Conservation (phyloP, 2,113 vertebrate genomes). For the Sporophila hypoxantha region DNA sequence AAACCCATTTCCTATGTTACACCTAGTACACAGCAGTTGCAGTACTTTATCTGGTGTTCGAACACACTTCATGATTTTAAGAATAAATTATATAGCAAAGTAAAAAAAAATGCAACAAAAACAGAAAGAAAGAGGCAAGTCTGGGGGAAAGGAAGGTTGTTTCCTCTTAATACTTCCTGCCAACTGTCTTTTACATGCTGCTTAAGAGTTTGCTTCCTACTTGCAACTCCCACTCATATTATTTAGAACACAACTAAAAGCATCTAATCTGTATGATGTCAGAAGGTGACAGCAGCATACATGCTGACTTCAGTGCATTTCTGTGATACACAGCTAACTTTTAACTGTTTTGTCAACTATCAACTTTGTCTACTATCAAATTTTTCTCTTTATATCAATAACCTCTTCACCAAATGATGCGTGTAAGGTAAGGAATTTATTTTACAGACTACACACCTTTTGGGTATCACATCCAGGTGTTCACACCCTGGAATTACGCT, state of each 20-base stretch:
- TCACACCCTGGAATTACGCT: background rate
- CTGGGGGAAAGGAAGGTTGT: background rate
- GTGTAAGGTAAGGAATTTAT: background rate
- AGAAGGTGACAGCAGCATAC: background rate
- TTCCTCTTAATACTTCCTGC: background rate
- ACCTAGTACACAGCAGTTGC: background rate
- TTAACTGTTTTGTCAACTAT: background rate
- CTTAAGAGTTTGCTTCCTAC: background rate
- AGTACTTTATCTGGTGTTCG: background rate
- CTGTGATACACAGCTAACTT: background rate
- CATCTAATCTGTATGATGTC: background rate
- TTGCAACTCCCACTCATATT: background rate
- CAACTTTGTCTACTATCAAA: background rate
- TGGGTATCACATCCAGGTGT: background rate
- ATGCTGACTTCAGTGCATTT: background rate
- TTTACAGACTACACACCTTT: background rate
- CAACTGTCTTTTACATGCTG: background rate
- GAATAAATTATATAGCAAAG: background rate
- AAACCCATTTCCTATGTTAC: background rate
- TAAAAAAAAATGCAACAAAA: background rate
- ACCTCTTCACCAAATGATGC: background rate
- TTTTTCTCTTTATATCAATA: background rate
- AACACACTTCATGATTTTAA: background rate
- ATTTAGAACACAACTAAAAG: background rate
- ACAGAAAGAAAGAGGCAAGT: background rate